These are phyloP conservation scores for Rhinogobio ventralis DNA, from an alignment of 2,797 vertebrate species.

Conservation along the genomic window DNA sequence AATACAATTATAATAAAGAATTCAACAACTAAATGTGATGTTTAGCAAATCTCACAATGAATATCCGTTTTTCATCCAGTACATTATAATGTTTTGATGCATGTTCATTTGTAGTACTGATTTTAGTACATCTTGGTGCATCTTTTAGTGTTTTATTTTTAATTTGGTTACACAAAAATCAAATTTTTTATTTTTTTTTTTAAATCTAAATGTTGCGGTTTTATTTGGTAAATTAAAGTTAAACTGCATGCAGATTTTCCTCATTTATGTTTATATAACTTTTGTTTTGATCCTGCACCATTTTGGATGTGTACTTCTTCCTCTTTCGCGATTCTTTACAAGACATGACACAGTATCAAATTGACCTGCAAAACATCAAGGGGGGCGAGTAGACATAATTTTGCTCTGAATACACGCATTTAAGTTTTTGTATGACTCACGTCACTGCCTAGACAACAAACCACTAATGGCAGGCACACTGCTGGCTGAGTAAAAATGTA, in stretches of 20 bases:
- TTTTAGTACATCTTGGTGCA: background rate
- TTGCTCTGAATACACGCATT: constrained; percentile 5
- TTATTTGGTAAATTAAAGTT: background rate
- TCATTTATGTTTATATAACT: background rate
- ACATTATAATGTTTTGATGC: background rate
- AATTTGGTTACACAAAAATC: background rate
- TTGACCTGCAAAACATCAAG: background rate
- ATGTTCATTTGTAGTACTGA: background rate
- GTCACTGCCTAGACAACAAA: constrained; percentile 14
- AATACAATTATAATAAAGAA: too few relatives aligned
- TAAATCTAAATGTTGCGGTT: too few relatives aligned
- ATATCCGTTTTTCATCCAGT: background rate
- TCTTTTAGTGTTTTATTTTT: background rate
- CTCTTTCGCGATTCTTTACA: background rate
- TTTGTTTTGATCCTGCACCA: background rate
- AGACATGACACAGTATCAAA: background rate
- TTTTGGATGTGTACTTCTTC: background rate
- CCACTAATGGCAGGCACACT: constrained; percentile 10
- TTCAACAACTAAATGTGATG: background rate
- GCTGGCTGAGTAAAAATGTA: background rate
- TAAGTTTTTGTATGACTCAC: background rate
- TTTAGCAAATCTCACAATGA: background rate
- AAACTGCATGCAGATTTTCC: background rate
- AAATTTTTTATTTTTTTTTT: too few relatives aligned
- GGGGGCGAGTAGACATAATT: background rate